Percentiles rank a stretch among this genome's conserved stretches.
Conservation (phyloP, 2,888 invertebrate genomes). For the Blastobasis lacticolella region DNA sequence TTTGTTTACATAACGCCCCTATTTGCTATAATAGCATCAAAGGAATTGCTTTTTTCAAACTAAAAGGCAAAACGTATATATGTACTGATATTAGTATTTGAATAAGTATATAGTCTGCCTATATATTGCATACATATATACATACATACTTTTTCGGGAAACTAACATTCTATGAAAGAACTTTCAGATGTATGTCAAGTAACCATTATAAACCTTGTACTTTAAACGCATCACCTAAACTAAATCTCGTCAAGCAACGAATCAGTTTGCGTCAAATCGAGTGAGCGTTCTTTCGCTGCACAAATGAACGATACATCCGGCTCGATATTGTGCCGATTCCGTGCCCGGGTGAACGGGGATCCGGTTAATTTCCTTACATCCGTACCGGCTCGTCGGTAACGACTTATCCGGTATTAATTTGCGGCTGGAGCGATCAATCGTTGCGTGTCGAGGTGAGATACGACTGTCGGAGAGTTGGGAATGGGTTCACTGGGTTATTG, state of each 20-base stretch:
- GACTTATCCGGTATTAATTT: slow-evolving; percentile 18
- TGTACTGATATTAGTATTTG: too few species aligned
- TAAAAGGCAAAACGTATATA: too few species aligned
- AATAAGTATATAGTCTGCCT: too few species aligned
- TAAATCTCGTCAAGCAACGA: not conserved
- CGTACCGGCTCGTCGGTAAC: slow-evolving; percentile 8
- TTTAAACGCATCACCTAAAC: too few species aligned
- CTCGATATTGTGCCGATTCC: slow-evolving; percentile 12
- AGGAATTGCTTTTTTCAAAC: not conserved
- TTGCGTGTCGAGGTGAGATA: too few species aligned
- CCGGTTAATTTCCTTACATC: slow-evolving; percentile 17
- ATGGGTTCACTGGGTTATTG: too few species aligned
- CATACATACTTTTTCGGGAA: too few species aligned
- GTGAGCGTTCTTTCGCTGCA: slow-evolving; percentile 3
- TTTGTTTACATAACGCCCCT: too few species aligned
- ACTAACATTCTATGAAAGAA: not conserved
- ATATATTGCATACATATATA: too few species aligned
- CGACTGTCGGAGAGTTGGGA: too few species aligned
- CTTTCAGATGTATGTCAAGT: not conserved
- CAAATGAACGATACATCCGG: slow-evolving; percentile 13
- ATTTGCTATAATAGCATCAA: too few species aligned
- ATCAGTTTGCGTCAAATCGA: slow-evolving; percentile 6
- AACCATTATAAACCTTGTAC: too few species aligned
- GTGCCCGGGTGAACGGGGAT: slow-evolving; percentile 2
- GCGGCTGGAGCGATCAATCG: not conserved